phyloP scores from a whole-genome alignment of 2,113 vertebrate genomes.

The Hemiscyllium ocellatum region DNA sequence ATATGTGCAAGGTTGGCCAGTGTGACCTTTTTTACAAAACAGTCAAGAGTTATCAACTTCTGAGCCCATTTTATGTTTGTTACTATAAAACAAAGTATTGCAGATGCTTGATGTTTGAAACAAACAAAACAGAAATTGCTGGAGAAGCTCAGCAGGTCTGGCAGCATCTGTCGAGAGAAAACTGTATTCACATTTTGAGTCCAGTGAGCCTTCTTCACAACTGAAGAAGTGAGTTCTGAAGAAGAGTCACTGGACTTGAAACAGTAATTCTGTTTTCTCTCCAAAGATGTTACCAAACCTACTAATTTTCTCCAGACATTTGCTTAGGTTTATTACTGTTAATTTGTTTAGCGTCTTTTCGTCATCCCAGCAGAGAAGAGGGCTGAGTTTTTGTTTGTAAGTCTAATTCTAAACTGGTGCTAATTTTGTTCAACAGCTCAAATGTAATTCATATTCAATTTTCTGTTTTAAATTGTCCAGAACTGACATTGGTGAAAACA shows the following conservation, averaged over 20 bases:
- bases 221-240: too few relatives aligned
- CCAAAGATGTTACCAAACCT: too few relatives aligned
- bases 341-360: background rate
- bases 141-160: too few relatives aligned
- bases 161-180: too few relatives aligned
- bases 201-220: too few relatives aligned
- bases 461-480: background rate
- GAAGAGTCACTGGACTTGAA: too few relatives aligned
- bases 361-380: background rate
- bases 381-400: background rate
- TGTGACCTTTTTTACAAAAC: background rate
- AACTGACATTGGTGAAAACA: background rate
- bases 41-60: background rate
- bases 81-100: background rate
- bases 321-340: background rate
- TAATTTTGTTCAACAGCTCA: background rate
- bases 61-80: background rate
- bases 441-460: background rate
- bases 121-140: too few relatives aligned
- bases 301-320: too few relatives aligned
- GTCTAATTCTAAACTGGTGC: background rate
- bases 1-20: background rate
- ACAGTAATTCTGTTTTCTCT: too few relatives aligned
- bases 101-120: too few relatives aligned
- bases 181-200: too few relatives aligned